Evolutionary conservation across 2,113 vertebrate species (phyloP).

Genomic region (Athene cunicularia): DNA sequence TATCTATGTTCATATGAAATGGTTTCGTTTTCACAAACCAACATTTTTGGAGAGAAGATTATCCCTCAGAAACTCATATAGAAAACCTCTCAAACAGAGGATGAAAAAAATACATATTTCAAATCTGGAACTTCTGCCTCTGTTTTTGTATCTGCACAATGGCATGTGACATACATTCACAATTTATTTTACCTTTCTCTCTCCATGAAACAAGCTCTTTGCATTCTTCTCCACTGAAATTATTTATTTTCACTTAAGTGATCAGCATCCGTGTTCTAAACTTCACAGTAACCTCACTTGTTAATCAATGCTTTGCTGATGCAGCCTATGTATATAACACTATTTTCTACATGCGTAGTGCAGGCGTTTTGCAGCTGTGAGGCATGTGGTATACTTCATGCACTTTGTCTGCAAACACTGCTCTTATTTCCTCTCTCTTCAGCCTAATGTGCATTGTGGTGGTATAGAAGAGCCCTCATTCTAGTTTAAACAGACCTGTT

Average conservation of each 20-base stretch:
- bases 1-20: not conserved
- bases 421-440: not conserved
- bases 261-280: not conserved
- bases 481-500: not conserved
- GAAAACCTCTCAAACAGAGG: not conserved
- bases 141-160: not conserved
- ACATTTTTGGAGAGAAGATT: not conserved
- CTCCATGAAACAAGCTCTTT: not conserved
- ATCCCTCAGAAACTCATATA: not conserved
- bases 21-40: not conserved
- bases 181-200: not conserved
- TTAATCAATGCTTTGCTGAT: not conserved
- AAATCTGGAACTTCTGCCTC: not conserved
- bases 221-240: not conserved
- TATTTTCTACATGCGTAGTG: not conserved
- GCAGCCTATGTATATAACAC: not conserved
- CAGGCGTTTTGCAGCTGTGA: rapidly evolving
- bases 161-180: not conserved
- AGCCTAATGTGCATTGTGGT: not conserved
- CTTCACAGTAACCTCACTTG: not conserved
- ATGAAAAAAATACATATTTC: not conserved
- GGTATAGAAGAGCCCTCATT: not conserved
- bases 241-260: not conserved
- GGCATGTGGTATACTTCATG: not conserved
- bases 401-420: not conserved